phyloP scores from a whole-genome alignment of 2,113 vertebrate species.

The Psilopsiagon aymara region DNA sequence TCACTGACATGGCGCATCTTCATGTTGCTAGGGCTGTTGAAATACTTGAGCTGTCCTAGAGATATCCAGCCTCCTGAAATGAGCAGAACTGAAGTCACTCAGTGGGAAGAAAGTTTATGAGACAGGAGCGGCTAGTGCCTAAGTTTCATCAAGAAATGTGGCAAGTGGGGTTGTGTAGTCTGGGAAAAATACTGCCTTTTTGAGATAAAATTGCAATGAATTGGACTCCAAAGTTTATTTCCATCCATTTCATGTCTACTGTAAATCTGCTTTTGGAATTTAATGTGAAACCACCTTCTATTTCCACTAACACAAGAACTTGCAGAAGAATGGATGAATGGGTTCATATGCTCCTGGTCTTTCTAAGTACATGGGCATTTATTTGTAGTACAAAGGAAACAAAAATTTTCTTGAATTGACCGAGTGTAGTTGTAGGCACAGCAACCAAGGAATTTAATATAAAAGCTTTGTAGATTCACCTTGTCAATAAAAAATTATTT shows the following conservation, averaged over 20 bases:
- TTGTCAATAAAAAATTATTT: not conserved
- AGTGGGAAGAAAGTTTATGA: not conserved
- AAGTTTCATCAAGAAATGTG: not conserved
- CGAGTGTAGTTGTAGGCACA: not conserved
- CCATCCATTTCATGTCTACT: not conserved
- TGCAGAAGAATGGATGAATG: too few species aligned
- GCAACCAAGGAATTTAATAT: not conserved
- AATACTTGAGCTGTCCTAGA: not conserved
- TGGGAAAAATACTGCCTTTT: not conserved
- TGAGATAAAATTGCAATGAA: not conserved
- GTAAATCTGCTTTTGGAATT: not conserved
- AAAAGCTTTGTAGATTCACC: not conserved
- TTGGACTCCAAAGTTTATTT: not conserved
- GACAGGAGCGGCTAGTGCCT: not conserved
- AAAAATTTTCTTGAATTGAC: not conserved
- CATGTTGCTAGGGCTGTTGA: rapidly evolving
- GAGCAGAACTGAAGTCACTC: rapidly evolving
- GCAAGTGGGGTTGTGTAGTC: too few species aligned
- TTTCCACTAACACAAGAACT: not conserved
- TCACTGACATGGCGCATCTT: not conserved
- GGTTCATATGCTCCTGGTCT: rapidly evolving
- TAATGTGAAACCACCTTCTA: not conserved
- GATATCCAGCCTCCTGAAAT: not conserved
- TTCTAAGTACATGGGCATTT: rapidly evolving
- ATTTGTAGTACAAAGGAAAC: not conserved